Percentiles rank a stretch among this genome's conserved stretches.
These are phyloP conservation scores for Drosophila serrata DNA, from an alignment of 1,140 invertebrate genomes.

Conservation along the genomic window DNA sequence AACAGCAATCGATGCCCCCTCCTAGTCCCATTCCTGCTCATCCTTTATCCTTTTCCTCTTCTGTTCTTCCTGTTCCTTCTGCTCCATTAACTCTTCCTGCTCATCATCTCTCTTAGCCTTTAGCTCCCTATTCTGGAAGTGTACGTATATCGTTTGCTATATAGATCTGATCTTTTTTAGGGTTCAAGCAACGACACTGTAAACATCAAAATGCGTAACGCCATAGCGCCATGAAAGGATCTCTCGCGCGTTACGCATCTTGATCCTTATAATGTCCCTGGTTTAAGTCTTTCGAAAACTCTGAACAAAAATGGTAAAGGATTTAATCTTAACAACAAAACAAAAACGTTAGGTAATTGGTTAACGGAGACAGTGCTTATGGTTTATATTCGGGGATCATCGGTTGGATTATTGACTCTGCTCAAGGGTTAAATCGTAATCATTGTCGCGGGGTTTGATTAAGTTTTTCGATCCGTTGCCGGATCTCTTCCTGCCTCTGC, in stretches of 20 bases:
- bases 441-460: conserved; percentile 27
- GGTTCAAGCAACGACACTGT: conserved; percentile 2
- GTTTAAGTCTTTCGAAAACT: conserved; percentile 1
- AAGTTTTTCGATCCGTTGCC: conserved; percentile 2
- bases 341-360: neutral
- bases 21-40: neutral
- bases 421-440: neutral
- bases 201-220: neutral
- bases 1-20: conserved; percentile 8
- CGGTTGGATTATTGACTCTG: conserved; percentile 5
- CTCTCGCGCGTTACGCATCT: neutral
- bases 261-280: neutral
- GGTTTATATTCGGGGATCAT: conserved; percentile 5
- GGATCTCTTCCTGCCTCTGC: conserved; percentile 5
- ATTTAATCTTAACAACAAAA: neutral
- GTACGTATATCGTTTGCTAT: conserved; percentile 18
- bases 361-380: conserved; percentile 4
- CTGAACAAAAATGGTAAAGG: neutral
- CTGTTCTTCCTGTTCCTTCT: neutral
- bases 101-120: neutral
- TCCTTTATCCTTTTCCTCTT: neutral
- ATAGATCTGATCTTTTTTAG: conserved; percentile 6
- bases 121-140: conserved; percentile 8
- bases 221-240: no score
- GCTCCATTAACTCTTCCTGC: no score